Conservation (phyloP, 2,888 invertebrate species). For the Brenthis daphne region DNA sequence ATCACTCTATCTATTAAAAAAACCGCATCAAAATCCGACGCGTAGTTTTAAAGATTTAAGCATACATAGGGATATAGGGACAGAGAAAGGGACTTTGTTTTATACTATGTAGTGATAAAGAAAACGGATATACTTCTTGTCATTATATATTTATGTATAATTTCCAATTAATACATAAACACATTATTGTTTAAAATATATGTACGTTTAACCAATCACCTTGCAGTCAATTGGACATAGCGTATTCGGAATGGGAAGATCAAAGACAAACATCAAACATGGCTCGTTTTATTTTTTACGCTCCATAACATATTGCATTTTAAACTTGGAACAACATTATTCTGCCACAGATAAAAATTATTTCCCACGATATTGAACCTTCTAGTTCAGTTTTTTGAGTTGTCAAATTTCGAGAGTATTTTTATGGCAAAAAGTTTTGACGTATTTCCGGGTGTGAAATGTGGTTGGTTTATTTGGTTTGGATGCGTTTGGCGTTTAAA, state of each 20-base stretch:
- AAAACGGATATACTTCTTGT: too few species aligned
- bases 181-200: background rate
- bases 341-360: slow-evolving; percentile 30
- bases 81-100: too few species aligned
- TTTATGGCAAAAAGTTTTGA: slow-evolving; percentile 57
- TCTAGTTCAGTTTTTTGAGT: slow-evolving; percentile 29
- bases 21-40: too few species aligned
- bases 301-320: slow-evolving; percentile 49
- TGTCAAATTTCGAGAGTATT: slow-evolving; percentile 24
- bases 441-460: slow-evolving; percentile 77
- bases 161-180: slow-evolving; percentile 3
- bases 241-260: slow-evolving; percentile 37
- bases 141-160: background rate
- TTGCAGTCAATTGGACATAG: slow-evolving; percentile 25
- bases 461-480: slow-evolving; percentile 69
- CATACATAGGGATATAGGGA: too few species aligned
- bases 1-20: too few species aligned
- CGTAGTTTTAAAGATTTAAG: too few species aligned
- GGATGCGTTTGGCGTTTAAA: slow-evolving; percentile 61
- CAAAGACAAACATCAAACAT: slow-evolving; percentile 38
- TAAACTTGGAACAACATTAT: slow-evolving; percentile 40
- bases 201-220: slow-evolving; percentile 13
- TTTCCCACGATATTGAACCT: slow-evolving; percentile 32
- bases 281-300: slow-evolving; percentile 42
- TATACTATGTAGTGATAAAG: too few species aligned